Conservation (phyloP, 2,888 invertebrate species). For the Diloba caeruleocephala region DNA sequence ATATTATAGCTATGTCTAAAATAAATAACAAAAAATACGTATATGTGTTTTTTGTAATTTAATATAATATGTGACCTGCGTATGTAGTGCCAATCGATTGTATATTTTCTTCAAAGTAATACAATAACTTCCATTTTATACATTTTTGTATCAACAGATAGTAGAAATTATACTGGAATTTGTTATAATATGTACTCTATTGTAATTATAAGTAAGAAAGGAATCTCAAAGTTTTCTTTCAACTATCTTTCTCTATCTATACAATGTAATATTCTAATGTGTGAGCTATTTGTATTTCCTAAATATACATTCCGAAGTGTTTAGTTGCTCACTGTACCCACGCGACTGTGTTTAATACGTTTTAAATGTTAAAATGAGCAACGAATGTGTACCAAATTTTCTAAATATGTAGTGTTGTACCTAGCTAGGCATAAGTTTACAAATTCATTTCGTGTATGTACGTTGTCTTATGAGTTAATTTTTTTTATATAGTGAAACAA, state of each 20-base stretch:
- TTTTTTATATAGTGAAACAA: slow-evolving; percentile 46
- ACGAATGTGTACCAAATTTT: slow-evolving; percentile 88
- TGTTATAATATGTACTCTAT: slow-evolving; percentile 52
- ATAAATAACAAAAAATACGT: slow-evolving; percentile 52
- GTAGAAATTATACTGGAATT: slow-evolving; percentile 50
- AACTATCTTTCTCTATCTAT: slow-evolving; percentile 44
- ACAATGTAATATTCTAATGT: slow-evolving; percentile 45
- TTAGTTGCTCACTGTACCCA: slow-evolving; percentile 73
- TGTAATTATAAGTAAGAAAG: slow-evolving; percentile 59
- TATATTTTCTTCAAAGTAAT: slow-evolving; percentile 63
- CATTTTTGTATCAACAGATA: slow-evolving; percentile 62
- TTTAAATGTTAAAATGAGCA: slow-evolving; percentile 79
- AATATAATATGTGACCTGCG: slow-evolving; percentile 81
- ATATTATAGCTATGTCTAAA: slow-evolving; percentile 55
- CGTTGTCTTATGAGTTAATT: slow-evolving; percentile 61
- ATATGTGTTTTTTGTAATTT: slow-evolving; percentile 77
- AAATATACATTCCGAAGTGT: slow-evolving; percentile 82
- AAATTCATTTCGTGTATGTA: slow-evolving; percentile 64
- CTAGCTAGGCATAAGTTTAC: slow-evolving; percentile 81
- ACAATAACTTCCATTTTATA: slow-evolving; percentile 58
- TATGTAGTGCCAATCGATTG: slow-evolving; percentile 85
- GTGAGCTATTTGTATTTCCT: slow-evolving; percentile 62
- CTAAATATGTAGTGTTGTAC: slow-evolving; percentile 80
- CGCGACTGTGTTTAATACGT: slow-evolving; percentile 63
- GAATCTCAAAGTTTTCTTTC: slow-evolving; percentile 69